Base-by-base conservation (phyloP, 2,888 invertebrate genomes). In the Eupithecia abbreviata region DNA sequence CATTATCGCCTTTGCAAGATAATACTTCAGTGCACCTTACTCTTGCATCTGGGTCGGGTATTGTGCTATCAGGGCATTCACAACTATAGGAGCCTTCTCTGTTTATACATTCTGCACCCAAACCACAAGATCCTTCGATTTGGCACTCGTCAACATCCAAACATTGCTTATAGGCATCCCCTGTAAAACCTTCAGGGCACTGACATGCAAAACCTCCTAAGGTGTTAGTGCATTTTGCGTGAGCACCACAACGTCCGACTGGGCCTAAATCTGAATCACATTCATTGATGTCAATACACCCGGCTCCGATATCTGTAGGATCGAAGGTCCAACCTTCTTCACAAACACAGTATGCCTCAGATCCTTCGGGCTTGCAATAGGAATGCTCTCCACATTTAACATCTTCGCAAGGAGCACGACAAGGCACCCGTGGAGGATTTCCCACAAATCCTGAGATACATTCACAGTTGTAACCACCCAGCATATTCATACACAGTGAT, bases 291-390 rank as follows among this genome's bases (percentile, higher is more conserved):
- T 99, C 99, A 78, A 98, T 96, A 88, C 98, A 98, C 77, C 98
- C 98, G 68, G 98, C 98, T 7, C 97, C 96, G 82, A 98, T 97
- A 86, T 98, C 98, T 75, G 96, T 96, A 0, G 98, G 98, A 91
- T 98, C 97, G 88, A 98, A 98, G 0, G 98, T 98, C 98, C 98
- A 98, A 1, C 98, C 98, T 77, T 98, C 98, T 88, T 98, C 98
- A 88, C 98, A 98, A 71, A 98, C 97, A 85, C 98, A 99, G 85
- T 98, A 98, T 0, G 98, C 98, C 90, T 98, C 98, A 77, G 96
- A 96, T 51, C 98, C 98, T 84, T 98, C 98, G 0, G 98, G 97
- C 89, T 98, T 98, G 89, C 98, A 98, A 88, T 96, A 98, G 2
- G 98, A 98, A 89, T 98, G 98, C 10, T 97, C 96, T 18, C 98